phyloP scores from a whole-genome alignment of 2,113 vertebrate species.

The Chaenocephalus aceratus region DNA sequence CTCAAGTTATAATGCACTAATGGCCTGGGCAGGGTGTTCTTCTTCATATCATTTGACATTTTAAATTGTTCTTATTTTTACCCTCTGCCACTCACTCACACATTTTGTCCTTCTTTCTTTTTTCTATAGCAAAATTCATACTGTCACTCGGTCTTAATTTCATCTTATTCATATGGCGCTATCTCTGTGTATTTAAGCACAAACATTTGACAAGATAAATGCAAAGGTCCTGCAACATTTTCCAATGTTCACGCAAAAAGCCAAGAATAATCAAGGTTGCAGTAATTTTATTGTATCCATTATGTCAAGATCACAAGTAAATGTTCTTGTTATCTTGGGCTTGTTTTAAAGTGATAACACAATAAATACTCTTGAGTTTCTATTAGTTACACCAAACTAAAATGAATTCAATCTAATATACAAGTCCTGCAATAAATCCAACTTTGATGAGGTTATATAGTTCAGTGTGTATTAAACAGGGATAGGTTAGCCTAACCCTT shows the following conservation, averaged over 20 bases:
- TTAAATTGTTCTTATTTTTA: neutral
- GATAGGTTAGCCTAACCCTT: no score
- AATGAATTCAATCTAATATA: neutral
- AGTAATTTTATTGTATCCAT: neutral
- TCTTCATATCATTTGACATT: slow-evolving; percentile 17
- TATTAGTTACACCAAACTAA: neutral
- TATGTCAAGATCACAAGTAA: neutral
- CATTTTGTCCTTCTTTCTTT: neutral
- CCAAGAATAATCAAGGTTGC: neutral
- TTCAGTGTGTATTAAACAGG: neutral
- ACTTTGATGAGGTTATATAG: neutral
- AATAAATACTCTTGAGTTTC: neutral
- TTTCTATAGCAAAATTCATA: neutral
- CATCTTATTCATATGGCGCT: neutral
- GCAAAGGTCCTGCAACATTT: neutral
- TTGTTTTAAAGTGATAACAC: neutral
- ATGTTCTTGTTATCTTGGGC: neutral
- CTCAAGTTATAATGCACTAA: slow-evolving; percentile 61
- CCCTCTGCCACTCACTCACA: neutral
- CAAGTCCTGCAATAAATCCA: neutral
- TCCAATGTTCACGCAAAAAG: neutral
- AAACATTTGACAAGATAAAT: slow-evolving; percentile 3
- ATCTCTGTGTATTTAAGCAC: slow-evolving; percentile 9
- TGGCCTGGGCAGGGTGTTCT: slow-evolving; percentile 5
- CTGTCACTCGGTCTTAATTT: slow-evolving; percentile 15